Percentiles rank a stretch among this genome's conserved stretches.
Evolutionary conservation across 2,797 vertebrate species (phyloP).

Genomic region (Sandelia bainsii): DNA sequence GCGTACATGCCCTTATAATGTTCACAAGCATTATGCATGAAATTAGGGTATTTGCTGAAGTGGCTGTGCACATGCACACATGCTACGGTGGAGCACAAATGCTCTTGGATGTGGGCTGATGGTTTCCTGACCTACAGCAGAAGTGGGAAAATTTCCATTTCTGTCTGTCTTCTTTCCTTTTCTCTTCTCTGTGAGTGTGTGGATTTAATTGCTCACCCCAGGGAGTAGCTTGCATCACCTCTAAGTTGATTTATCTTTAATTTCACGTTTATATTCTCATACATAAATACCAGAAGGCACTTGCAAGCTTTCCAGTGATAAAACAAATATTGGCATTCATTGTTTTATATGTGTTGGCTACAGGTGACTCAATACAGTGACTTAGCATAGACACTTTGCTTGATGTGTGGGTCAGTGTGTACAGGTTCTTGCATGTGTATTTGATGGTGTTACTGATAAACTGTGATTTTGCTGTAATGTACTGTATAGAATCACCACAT

Average conservation of each 20-base stretch:
- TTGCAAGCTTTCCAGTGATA: constrained; percentile 78
- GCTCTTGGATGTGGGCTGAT: constrained; percentile 14
- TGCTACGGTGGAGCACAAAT: not conserved
- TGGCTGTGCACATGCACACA: constrained; percentile 11
- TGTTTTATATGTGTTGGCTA: constrained; percentile 50
- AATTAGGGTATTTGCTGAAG: not conserved
- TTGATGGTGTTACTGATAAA: not conserved
- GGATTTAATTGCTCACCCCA: constrained; percentile 70
- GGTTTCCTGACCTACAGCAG: constrained; percentile 44
- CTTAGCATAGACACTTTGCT: not conserved
- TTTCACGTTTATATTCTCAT: constrained; percentile 84
- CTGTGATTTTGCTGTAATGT: no score
- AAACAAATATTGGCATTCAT: constrained; percentile 85
- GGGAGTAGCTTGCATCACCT: constrained; percentile 76
- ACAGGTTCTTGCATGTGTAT: not conserved
- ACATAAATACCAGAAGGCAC: constrained; percentile 86
- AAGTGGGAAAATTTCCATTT: constrained; percentile 32
- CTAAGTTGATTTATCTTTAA: constrained; percentile 79
- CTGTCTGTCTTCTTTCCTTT: constrained; percentile 9
- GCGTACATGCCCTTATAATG: not conserved
- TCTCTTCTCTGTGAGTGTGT: not conserved
- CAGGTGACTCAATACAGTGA: constrained; percentile 3
- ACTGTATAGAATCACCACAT: no score
- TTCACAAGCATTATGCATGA: not conserved
- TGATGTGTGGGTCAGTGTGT: not conserved